These are phyloP conservation scores for Microcaecilia unicolor DNA, from an alignment of 2,797 vertebrate genomes.

Conservation along the genomic window DNA sequence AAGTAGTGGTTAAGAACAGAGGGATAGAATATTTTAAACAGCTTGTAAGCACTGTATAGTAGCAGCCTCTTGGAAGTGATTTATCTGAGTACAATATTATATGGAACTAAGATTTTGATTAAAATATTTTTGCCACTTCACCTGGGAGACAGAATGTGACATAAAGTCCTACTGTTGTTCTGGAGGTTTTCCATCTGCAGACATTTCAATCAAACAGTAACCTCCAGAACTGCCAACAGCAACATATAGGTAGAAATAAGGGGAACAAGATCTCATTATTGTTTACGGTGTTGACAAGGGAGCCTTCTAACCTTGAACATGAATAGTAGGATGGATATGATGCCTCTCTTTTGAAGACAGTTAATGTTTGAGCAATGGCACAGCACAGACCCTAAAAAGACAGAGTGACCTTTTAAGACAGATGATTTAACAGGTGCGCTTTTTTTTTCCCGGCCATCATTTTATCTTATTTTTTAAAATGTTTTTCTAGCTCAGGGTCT, in stretches of 20 bases:
- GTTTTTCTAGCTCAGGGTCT: conserved; percentile 10
- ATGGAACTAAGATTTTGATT: conserved; percentile 2
- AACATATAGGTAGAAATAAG: conserved; percentile 62
- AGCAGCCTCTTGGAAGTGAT: too few species aligned
- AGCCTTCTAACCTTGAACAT: neutral
- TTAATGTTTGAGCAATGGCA: conserved; percentile 2
- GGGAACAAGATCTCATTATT: conserved; percentile 32
- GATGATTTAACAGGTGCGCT: conserved; percentile 3
- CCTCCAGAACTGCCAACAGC: conserved; percentile 46
- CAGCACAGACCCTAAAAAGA: neutral
- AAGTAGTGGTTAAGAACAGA: too few species aligned
- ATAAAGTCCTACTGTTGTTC: conserved; percentile 49
- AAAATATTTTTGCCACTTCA: conserved; percentile 19
- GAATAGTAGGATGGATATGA: neutral
- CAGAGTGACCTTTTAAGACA: conserved; percentile 10
- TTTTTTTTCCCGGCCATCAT: conserved; percentile 8
- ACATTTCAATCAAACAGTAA: conserved; percentile 72
- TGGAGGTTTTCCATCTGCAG: conserved; percentile 51
- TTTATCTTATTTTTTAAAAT: neutral
- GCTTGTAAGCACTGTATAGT: too few species aligned
- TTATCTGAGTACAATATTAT: too few species aligned
- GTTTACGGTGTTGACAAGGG: conserved; percentile 8
- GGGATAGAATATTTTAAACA: too few species aligned
- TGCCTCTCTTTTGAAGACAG: neutral
- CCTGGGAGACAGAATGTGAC: conserved; percentile 49